Evolutionary conservation across 2,113 vertebrate species (phyloP).

Genomic region (Heterocephalus glaber): DNA sequence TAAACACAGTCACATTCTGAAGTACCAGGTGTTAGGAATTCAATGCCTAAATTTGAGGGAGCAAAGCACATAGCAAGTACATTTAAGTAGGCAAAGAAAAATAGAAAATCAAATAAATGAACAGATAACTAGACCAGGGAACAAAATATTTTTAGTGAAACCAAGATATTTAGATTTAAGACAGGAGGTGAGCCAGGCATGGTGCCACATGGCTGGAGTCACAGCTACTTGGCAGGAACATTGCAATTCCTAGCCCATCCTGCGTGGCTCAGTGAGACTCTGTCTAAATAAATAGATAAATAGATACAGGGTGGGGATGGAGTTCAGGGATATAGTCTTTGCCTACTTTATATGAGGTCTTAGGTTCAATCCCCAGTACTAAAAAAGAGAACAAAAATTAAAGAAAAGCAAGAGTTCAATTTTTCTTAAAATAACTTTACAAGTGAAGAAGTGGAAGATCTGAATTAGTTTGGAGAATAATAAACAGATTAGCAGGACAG

Average conservation of each 20-base stretch:
- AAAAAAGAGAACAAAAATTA: background rate
- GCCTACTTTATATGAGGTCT: background rate
- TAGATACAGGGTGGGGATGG: background rate
- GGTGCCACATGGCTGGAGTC: background rate
- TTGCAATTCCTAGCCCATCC: background rate
- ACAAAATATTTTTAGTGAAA: background rate
- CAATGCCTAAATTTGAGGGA: background rate
- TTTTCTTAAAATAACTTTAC: background rate
- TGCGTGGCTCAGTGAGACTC: background rate
- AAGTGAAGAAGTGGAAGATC: background rate
- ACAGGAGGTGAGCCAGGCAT: background rate
- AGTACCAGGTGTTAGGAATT: background rate
- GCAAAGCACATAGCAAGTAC: background rate
- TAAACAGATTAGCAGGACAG: background rate
- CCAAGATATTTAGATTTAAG: background rate
- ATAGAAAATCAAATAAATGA: background rate
- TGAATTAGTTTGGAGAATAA: background rate
- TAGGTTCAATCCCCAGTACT: background rate
- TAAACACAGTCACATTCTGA: background rate
- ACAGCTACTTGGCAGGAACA: background rate
- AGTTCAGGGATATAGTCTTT: background rate
- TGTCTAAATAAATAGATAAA: background rate
- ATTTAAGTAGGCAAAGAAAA: background rate
- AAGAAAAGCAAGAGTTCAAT: background rate
- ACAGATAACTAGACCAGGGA: background rate